Base-by-base conservation (phyloP, 1,140 invertebrate species). In the Pogonomyrmex barbatus region DNA sequence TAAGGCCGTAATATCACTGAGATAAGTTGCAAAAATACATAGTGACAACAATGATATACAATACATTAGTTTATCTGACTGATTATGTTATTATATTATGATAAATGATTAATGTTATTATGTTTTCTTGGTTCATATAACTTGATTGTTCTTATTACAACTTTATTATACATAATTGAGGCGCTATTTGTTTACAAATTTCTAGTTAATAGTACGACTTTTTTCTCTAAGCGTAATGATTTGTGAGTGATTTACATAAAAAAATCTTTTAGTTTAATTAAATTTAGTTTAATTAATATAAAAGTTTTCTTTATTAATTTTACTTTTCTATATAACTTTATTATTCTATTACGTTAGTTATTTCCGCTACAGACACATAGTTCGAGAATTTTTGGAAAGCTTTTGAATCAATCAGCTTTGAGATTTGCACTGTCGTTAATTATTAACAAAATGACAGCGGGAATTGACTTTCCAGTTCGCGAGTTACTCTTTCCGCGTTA, bases 361-460 rank as follows among this genome's bases (percentile, higher is more conserved):
- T 58, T 58, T 76, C 3, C 12, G 14, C n/a, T 56, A 1, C 17
- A 42, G 30, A 60, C 8, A 42, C 12, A n/a, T n/a, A n/a, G 1
- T 42, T 75, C n/a, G n/a, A 76, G 36, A 58, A 58, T 45, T 76
- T 8, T 42, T 42, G 3, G 52, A 8, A 39, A 75, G 10, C 3
- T 75, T 54, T 39, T n/a, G 33, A 39, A 56, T 75, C 33, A 14
- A 75, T 75, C 5, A 56, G 10, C 14, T 75, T 58, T 24, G 12
- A 58, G 10, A 58, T 17, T n/a, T 12, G 12, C 17, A 52, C 14
- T 71, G 50, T 24, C 52, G 4, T 58, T 58, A 58, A 58, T n/a
- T 58, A 58, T 75, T 75, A 56, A 75, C 36, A 58, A 58, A 73
- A 42, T 39, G n/a, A 58, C 52, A 58, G 70, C 24, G 56, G 60